A percentile compares a stretch with the other conserved stretches of the same genome.
phyloP scores from a whole-genome alignment of 2,113 vertebrate species.

The Gopherus flavomarginatus region DNA sequence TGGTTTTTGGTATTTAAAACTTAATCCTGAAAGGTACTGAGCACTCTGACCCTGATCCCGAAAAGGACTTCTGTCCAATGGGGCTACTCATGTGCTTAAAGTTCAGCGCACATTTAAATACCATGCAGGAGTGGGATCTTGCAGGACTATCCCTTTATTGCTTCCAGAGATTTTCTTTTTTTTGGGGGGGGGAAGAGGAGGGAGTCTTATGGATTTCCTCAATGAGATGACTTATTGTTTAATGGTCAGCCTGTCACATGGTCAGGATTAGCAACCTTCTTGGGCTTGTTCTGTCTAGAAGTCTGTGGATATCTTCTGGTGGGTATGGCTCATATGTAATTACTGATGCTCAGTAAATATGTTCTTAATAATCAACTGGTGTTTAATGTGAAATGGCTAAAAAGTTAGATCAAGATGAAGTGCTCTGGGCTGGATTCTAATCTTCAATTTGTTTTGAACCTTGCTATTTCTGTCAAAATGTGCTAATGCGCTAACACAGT shows the following conservation, averaged over 20 bases:
- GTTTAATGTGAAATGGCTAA: slow-evolving; percentile 57
- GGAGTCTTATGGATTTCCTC: slow-evolving; percentile 15
- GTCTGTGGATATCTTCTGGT: slow-evolving; percentile 58
- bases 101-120: slow-evolving; percentile 60
- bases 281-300: slow-evolving; percentile 66
- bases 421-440: slow-evolving; percentile 43
- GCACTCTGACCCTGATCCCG: background rate
- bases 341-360: slow-evolving; percentile 64
- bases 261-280: slow-evolving; percentile 64
- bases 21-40: slow-evolving; percentile 25
- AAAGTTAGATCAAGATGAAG: slow-evolving; percentile 32
- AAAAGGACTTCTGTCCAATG: slow-evolving; percentile 14
- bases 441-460: slow-evolving; percentile 28
- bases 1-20: background rate
- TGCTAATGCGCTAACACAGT: slow-evolving; percentile 3
- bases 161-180: slow-evolving; percentile 34
- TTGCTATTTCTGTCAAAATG: slow-evolving; percentile 20
- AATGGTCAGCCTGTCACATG: background rate
- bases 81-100: slow-evolving; percentile 61
- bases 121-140: slow-evolving; percentile 18
- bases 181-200: too few relatives aligned
- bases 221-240: slow-evolving; percentile 60
- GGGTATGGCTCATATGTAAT: slow-evolving; percentile 55
- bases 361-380: slow-evolving; percentile 67
- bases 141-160: slow-evolving; percentile 25